These are phyloP conservation scores for Schizaphis graminum DNA, from an alignment of 2,888 invertebrate genomes.

Conservation along the genomic window DNA sequence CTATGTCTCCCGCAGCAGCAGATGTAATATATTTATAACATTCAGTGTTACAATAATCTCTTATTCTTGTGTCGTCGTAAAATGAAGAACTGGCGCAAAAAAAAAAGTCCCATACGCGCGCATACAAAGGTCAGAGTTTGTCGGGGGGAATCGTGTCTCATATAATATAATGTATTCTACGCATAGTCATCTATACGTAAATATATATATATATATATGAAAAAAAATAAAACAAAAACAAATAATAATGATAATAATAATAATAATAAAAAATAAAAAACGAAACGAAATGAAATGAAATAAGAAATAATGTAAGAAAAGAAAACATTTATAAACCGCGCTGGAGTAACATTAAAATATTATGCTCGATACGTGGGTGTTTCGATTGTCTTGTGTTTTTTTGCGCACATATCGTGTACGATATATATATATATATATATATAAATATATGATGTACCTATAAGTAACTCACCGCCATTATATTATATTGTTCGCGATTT, in stretches of 20 bases:
- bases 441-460: neutral
- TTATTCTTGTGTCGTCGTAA: constrained; percentile 65
- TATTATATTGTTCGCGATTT: constrained; percentile 41
- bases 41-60: constrained; percentile 66
- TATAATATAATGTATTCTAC: neutral
- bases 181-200: neutral
- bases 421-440: neutral
- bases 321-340: neutral
- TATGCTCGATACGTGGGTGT: constrained; percentile 58
- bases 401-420: neutral
- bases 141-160: constrained; percentile 58
- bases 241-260: constrained; percentile 18
- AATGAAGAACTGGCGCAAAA: constrained; percentile 63
- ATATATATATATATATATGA: neutral
- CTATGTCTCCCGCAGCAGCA: constrained; percentile 35
- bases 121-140: constrained; percentile 57
- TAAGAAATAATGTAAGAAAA: constrained; percentile 40
- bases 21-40: constrained; percentile 63
- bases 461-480: constrained; percentile 24
- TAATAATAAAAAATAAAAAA: neutral
- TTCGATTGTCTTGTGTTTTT: constrained; percentile 57
- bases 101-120: constrained; percentile 36
- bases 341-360: constrained; percentile 55
- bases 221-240: neutral
- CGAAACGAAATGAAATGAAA: constrained; percentile 15